Base-by-base conservation (phyloP, 2,797 vertebrate genomes). In the Chiloscyllium punctatum region DNA sequence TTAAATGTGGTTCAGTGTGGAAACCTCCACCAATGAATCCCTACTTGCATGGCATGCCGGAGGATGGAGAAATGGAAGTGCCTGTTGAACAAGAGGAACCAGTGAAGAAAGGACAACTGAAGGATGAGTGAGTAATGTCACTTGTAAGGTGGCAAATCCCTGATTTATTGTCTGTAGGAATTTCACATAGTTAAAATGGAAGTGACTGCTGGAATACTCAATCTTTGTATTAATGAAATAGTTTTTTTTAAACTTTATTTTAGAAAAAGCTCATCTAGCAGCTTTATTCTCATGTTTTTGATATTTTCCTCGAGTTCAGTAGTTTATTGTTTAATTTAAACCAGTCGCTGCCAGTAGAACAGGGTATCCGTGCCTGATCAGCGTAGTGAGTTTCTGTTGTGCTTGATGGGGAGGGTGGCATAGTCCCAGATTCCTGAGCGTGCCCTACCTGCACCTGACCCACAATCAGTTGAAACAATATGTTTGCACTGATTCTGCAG, bases 91-190 rank as follows among this genome's bases (percentile, higher is more conserved):
- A 98, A 96, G 98, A 97, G 96, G 97, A 98, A 96, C 98, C 98
- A 97, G 97, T 98, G 96, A 98, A 98, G 96, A 98, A 98, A 96
- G 98, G 98, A 23, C 98, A 98, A 96, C 97, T 98, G 79, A 97
- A 98, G 96, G 53, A 97, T 0, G 98, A 98, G 98, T 98, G 96
- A 95, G 94, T 95, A 18, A 37, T 95, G 48, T 84, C 16, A 23
- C 8, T 2, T 84, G 6, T 84, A 48, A 84, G 82, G 18, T 68
- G 57, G 77, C 21, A 66, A 37, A 92, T 69, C 11, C 42, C 90
- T 66, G 62, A 66, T n/a, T 37, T 7, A 68, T 4, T 69, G 62
- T 23, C 21, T 42, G 90, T 8, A 68, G 30, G 16, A 91, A 91
- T 91, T 33, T 68, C 62, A 30, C 18, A 84, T 84, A 42, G 21